Evolutionary conservation across 2,888 invertebrate genomes (phyloP).

Genomic region (Pimpla rufipes): DNA sequence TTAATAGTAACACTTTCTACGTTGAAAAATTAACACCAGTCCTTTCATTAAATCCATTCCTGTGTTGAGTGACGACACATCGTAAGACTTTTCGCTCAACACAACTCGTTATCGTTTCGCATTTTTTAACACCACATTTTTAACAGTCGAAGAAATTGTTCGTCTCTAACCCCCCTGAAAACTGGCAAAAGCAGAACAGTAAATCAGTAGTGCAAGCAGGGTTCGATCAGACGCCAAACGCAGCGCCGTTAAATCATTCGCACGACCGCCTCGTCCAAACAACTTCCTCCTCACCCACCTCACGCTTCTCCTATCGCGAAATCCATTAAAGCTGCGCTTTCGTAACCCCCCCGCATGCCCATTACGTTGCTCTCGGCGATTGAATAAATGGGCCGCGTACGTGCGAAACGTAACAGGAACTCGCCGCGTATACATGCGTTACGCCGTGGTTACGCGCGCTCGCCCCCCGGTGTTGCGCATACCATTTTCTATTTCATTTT

Average conservation of each 20-base stretch:
- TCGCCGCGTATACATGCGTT: conserved; percentile 36
- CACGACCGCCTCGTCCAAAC: background rate
- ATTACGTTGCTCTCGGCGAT: conserved; percentile 28
- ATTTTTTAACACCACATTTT: too few species aligned
- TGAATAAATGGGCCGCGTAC: conserved; percentile 42
- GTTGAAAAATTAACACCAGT: too few species aligned
- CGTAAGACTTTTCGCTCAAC: too few species aligned
- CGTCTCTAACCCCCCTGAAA: too few species aligned
- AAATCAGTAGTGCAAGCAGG: conserved; percentile 14
- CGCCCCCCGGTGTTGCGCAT: conserved; percentile 25
- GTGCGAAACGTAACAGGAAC: conserved; percentile 56
- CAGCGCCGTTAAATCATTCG: conserved; percentile 13
- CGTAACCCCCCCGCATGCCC: conserved; percentile 58
- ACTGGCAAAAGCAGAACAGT: too few species aligned
- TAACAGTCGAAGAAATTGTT: too few species aligned
- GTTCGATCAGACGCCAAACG: conserved; percentile 17
- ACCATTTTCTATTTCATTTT: conserved; percentile 47
- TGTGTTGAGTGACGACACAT: too few species aligned
- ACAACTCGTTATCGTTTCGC: too few species aligned
- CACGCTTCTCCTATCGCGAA: conserved; percentile 46
- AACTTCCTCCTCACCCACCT: background rate
- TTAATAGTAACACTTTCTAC: too few species aligned
- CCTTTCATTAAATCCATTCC: too few species aligned
- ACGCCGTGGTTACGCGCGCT: conserved; percentile 60
- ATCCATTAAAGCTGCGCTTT: conserved; percentile 40